phyloP scores from a whole-genome alignment of 2,888 invertebrate genomes.

The Spatulosminthurus flaviceps region DNA sequence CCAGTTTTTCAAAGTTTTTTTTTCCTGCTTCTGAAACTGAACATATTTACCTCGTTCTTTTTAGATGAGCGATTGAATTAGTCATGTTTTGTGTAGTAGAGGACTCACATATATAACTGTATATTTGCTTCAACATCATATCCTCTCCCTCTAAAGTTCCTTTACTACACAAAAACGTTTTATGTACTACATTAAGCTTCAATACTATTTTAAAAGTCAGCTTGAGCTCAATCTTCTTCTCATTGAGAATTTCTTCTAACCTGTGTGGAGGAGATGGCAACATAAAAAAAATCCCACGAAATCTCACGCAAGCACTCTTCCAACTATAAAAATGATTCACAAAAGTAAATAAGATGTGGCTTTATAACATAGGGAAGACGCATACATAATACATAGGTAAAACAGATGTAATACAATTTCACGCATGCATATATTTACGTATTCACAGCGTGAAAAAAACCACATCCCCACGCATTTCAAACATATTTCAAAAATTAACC shows the following conservation, averaged over 20 bases:
- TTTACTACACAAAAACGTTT: not conserved
- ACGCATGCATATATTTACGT: not conserved
- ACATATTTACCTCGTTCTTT: conserved; percentile 36
- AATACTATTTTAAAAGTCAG: not conserved
- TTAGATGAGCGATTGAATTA: conserved; percentile 26
- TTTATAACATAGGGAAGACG: not conserved
- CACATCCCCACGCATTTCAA: not conserved
- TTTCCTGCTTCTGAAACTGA: not conserved
- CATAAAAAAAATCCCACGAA: not conserved
- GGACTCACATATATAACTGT: conserved; percentile 22
- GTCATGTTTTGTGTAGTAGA: conserved; percentile 12
- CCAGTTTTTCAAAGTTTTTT: conserved; percentile 30
- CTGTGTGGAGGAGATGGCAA: not conserved
- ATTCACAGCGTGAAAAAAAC: not conserved
- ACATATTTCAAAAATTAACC: not conserved
- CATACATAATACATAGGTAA: not conserved
- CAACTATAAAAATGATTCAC: not conserved
- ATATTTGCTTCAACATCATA: conserved; percentile 12
- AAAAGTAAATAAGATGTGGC: conserved; percentile 5
- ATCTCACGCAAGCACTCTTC: not conserved
- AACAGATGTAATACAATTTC: not conserved
- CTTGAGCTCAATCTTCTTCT: conserved; percentile 19
- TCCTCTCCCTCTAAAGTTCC: not conserved
- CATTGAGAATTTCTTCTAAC: not conserved
- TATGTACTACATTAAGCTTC: too few species aligned